Conservation (phyloP, 2,797 vertebrate genomes). For the Dromococcyx pavoninus region DNA sequence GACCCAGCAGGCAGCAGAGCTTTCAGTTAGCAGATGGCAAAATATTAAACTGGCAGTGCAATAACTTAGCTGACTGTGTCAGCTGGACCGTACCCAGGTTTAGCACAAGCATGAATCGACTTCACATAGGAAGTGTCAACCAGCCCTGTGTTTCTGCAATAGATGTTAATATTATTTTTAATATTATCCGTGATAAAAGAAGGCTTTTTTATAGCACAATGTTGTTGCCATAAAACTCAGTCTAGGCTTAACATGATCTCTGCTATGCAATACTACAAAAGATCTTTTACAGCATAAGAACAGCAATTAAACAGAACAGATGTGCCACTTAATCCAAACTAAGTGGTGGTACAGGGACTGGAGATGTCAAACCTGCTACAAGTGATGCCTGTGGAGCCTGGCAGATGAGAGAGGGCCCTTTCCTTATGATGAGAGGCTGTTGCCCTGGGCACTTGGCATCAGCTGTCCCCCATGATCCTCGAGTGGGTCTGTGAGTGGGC, state of each 20-base stretch:
- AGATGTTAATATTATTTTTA: not conserved
- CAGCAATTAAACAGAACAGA: not conserved
- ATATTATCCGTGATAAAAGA: not conserved
- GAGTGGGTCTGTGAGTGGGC: not conserved
- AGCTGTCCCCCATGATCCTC: fast-evolving
- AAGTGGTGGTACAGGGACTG: not conserved
- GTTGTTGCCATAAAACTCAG: not conserved
- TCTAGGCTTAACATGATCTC: not conserved
- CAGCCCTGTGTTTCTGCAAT: not conserved
- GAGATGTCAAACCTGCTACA: not conserved
- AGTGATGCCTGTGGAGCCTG: too few species aligned
- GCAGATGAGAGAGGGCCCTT: not conserved
- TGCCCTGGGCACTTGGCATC: not conserved
- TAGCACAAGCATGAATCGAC: slow-evolving; percentile 56
- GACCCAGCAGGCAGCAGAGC: slow-evolving; percentile 76
- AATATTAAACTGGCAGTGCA: slow-evolving; percentile 78
- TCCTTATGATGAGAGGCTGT: not conserved
- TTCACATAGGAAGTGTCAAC: slow-evolving; percentile 47
- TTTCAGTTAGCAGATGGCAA: slow-evolving; percentile 80
- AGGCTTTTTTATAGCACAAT: not conserved
- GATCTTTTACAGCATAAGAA: not conserved
- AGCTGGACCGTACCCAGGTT: slow-evolving; percentile 68
- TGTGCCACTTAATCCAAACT: not conserved
- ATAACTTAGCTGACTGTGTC: slow-evolving; percentile 69
- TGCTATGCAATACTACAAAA: not conserved